Conservation (phyloP, 2,888 invertebrate species). For the Orchesellides sinensis region DNA sequence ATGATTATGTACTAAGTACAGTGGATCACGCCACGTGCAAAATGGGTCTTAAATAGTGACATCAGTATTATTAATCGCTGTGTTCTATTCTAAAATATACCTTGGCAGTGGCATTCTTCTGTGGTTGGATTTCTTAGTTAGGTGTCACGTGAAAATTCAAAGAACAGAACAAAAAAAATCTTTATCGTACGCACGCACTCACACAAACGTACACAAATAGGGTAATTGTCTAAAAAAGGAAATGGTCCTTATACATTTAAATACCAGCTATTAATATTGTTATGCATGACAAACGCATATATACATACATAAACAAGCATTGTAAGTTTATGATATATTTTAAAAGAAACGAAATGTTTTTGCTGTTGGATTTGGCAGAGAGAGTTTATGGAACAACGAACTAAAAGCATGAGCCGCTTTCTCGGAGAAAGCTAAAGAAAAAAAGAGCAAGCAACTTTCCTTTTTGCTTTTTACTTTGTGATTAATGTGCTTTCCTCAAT, state of each 20-base stretch:
- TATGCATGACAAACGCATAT: too few relatives aligned
- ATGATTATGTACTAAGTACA: neutral
- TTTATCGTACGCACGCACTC: too few relatives aligned
- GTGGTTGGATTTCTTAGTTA: neutral
- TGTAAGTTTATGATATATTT: too few relatives aligned
- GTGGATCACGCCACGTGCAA: too few relatives aligned
- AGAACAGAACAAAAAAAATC: neutral
- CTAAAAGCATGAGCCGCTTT: neutral
- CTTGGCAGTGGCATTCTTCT: constrained; percentile 35
- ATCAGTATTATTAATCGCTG: constrained; percentile 20
- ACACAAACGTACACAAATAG: too few relatives aligned
- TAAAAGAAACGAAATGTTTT: too few relatives aligned
- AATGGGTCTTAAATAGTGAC: constrained; percentile 18
- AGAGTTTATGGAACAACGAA: neutral
- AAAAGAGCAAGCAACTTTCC: neutral
- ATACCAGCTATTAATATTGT: too few relatives aligned
- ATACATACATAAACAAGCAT: too few relatives aligned
- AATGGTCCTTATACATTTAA: too few relatives aligned
- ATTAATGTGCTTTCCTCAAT: neutral
- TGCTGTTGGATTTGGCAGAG: neutral
- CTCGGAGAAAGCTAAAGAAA: neutral
- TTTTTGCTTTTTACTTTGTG: neutral
- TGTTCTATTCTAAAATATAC: neutral
- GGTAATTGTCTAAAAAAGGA: too few relatives aligned
- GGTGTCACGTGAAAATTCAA: neutral